These are phyloP conservation scores for Callaeas wilsoni DNA, from an alignment of 2,113 vertebrate genomes.

Conservation along the genomic window DNA sequence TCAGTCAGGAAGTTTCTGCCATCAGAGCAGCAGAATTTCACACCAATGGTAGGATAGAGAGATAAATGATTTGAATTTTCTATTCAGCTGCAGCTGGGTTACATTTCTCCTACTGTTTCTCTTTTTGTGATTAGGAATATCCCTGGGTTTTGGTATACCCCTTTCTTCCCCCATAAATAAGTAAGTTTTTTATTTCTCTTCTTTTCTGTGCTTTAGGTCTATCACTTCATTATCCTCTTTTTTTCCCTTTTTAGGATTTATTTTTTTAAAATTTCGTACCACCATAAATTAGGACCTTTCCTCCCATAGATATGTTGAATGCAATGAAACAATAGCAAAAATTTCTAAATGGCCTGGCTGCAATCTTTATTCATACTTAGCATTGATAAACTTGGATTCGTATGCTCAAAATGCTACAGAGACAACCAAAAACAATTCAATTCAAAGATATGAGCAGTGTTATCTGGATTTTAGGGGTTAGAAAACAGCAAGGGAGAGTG, in stretches of 20 bases:
- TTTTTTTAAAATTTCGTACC: background rate
- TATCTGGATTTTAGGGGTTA: background rate
- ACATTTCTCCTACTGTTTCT: background rate
- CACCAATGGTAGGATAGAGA: background rate
- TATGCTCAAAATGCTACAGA: background rate
- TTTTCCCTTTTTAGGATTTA: background rate
- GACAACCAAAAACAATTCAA: background rate
- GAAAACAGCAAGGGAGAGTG: background rate
- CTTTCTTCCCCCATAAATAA: background rate
- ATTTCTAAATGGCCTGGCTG: background rate
- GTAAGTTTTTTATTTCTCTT: background rate
- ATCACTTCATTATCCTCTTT: background rate
- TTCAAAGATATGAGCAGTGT: background rate
- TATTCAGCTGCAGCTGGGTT: background rate
- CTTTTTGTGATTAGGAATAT: background rate
- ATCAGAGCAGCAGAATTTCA: background rate
- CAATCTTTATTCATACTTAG: background rate
- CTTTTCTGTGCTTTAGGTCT: background rate
- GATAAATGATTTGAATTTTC: background rate
- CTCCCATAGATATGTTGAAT: background rate
- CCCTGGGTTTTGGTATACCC: accelerated
- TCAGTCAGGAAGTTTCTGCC: background rate
- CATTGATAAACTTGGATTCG: background rate
- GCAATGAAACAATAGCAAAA: background rate
- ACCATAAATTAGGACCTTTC: background rate